Evolutionary conservation across 2,113 vertebrate genomes (phyloP), one percentile per base, ranked within the genome.

Genomic region (Tapirus terrestris): DNA sequence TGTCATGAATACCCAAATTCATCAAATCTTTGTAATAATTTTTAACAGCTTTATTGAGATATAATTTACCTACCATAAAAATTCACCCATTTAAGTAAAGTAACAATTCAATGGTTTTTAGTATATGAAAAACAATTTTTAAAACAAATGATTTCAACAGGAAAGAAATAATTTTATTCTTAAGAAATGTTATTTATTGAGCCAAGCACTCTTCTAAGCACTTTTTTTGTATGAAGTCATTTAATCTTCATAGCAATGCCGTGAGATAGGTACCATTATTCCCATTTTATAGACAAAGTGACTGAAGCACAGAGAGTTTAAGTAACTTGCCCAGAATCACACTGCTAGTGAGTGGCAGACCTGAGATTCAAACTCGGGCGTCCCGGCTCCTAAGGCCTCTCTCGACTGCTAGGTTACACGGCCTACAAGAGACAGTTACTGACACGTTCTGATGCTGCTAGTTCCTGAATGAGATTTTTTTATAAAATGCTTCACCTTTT

Each of bases 1-100:
- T 88, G 63, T 84, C 16, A 20, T 25, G 20, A 81, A 80, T 21
- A 60, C 11, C 51, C 27, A 79, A 53, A 61, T 63, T 76, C 60
- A 61, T 51, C 58, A 70, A 23, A 36, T 75, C 53, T 85, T 89
- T 85, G 2, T 48, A 63, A 27, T 61, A 68, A 13, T 81, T 80
- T 89, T n/a, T 25, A 31, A 85, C 5, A 72, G 14, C 68, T 97
- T 95, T 84, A 51, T 90, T 93, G 67, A 93, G 60, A 6, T 93
- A 75, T n/a, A 86, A 68, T 33, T 65, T 83, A 63, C 23, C 56
- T 80, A 61, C 51, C 8, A n/a, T 88, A 87, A 92, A 53, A 90
- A 77, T 72, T 60, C 25, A 83, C 25, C 86, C 16, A 31, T 75
- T 93, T 68, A n/a, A 91, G 73, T 68, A n/a, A 91, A 75, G 17